These are phyloP conservation scores for Sus cebifrons DNA, from an alignment of 2,797 vertebrate genomes.

Conservation along the genomic window DNA sequence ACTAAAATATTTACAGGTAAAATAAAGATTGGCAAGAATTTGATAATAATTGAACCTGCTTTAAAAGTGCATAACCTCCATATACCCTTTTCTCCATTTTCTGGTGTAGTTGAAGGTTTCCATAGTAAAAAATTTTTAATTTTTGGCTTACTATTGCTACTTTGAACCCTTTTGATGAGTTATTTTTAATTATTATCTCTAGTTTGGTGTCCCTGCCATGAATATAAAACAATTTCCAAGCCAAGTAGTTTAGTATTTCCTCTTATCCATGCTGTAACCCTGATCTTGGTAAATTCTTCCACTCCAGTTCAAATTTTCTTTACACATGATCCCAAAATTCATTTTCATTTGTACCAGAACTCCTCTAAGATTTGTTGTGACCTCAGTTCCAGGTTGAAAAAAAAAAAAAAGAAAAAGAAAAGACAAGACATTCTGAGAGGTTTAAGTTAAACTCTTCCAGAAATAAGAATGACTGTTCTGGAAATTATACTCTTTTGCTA, in stretches of 20 bases:
- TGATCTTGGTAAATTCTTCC: not conserved
- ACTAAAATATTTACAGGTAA: not conserved
- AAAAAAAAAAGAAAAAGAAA: slow-evolving; percentile 4
- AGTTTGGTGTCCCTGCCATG: not conserved
- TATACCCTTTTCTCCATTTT: not conserved
- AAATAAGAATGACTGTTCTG: slow-evolving; percentile 78
- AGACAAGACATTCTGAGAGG: slow-evolving; percentile 49
- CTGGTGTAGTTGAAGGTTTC: not conserved
- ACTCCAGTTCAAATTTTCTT: not conserved
- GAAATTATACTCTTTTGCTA: slow-evolving; percentile 85
- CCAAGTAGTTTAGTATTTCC: not conserved
- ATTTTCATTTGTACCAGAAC: not conserved
- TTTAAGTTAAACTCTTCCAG: slow-evolving; percentile 52
- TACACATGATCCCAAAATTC: not conserved
- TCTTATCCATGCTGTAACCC: not conserved
- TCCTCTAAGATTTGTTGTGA: not conserved
- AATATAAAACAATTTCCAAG: slow-evolving; percentile 10
- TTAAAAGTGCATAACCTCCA: too few relatives aligned
- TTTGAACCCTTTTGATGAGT: not conserved
- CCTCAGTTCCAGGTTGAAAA: not conserved
- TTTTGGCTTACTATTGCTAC: not conserved
- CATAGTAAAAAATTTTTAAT: not conserved
- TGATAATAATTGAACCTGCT: not conserved
- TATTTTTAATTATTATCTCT: not conserved
- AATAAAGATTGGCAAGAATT: not conserved